Percentiles rank a stretch among this genome's conserved stretches.
Evolutionary conservation across 2,888 invertebrate species (phyloP).

Genomic region (Cryptophagus acutangulus): DNA sequence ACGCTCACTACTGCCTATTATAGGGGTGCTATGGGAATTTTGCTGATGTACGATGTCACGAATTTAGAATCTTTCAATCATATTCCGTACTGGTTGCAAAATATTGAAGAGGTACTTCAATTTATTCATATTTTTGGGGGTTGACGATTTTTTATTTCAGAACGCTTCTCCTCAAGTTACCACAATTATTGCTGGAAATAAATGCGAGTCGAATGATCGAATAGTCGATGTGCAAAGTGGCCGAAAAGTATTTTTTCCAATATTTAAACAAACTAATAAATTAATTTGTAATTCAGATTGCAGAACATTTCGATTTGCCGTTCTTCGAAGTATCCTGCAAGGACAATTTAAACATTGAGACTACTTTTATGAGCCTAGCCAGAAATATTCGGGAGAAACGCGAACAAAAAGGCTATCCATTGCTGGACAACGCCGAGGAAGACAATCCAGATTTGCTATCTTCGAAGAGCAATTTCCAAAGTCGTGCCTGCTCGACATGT

Average conservation of each 20-base stretch:
- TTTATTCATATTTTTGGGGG: constrained; percentile 4
- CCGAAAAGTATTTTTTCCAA: constrained; percentile 59
- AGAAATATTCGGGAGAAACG: constrained; percentile 78
- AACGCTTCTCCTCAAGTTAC: constrained; percentile 84
- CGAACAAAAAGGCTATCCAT: constrained; percentile 55
- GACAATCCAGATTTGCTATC: constrained; percentile 30
- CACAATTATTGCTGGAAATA: constrained; percentile 80
- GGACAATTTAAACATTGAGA: constrained; percentile 79
- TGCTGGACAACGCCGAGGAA: constrained; percentile 32
- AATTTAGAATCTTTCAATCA: constrained; percentile 87
- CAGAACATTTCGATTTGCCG: constrained; percentile 82
- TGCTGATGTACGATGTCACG: constrained; percentile 87
- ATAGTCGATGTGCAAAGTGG: constrained; percentile 75
- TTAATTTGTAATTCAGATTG: constrained; percentile 57
- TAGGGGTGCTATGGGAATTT: constrained; percentile 85
- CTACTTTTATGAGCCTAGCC: constrained; percentile 74
- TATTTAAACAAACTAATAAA: not conserved
- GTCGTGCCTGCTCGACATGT: constrained; percentile 33
- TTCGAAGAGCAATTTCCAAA: constrained; percentile 31
- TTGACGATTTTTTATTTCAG: constrained; percentile 49
- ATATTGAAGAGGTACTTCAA: constrained; percentile 74
- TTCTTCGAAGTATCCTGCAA: constrained; percentile 87
- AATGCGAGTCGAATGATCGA: constrained; percentile 73
- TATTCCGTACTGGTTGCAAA: constrained; percentile 83
- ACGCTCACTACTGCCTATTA: constrained; percentile 86